A percentile compares a stretch with the other conserved stretches of the same genome.
phyloP scores from a whole-genome alignment of 1,140 invertebrate species.

The Drosophila persimilis region DNA sequence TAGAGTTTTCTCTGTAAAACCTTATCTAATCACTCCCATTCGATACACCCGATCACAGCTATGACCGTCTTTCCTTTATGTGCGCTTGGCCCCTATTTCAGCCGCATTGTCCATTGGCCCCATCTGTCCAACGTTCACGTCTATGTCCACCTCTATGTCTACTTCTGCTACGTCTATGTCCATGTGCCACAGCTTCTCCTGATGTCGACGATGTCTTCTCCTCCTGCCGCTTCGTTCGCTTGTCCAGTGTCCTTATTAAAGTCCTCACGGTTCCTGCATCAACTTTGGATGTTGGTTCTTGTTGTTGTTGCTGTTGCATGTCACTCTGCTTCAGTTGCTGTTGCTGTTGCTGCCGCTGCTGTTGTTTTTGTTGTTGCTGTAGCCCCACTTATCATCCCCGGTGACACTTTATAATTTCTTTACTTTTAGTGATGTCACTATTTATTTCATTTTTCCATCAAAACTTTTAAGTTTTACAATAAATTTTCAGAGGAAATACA shows the following conservation, averaged over 20 bases:
- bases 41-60: constrained; percentile 8
- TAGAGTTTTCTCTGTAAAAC: neutral
- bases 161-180: constrained; percentile 8
- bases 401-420: constrained; percentile 83
- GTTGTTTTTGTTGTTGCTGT: constrained; percentile 60
- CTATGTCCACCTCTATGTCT: neutral
- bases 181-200: constrained; percentile 23
- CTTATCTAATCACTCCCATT: constrained; percentile 11
- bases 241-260: constrained; percentile 75
- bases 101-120: constrained; percentile 34
- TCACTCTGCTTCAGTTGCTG: constrained; percentile 44
- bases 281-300: constrained; percentile 51
- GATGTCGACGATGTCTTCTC: constrained; percentile 42
- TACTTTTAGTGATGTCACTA: constrained; percentile 83
- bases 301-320: constrained; percentile 41
- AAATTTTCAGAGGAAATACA: constrained; percentile 82
- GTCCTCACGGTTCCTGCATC: constrained; percentile 72
- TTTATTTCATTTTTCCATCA: constrained; percentile 83
- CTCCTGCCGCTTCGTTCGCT: constrained; percentile 38
- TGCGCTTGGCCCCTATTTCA: constrained; percentile 30
- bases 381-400: constrained; percentile 82
- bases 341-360: constrained; percentile 53
- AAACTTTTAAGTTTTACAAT: constrained; percentile 83
- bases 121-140: constrained; percentile 20
- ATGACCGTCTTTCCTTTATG: neutral